Conservation (phyloP, 2,113 vertebrate species). For the Syngnathus scovelli region DNA sequence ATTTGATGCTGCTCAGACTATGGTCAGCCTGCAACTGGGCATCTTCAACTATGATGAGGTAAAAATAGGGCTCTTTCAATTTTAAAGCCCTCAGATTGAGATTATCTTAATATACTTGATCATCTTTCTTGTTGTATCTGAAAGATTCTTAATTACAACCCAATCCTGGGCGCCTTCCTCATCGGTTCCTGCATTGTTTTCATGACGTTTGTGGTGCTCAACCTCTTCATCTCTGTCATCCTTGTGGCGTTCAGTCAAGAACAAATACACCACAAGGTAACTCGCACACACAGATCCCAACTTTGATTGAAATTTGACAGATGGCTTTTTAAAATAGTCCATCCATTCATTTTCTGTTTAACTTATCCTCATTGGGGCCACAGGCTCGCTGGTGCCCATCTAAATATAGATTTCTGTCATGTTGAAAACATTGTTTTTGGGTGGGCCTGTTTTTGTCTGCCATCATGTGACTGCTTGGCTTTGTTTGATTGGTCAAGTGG, state of each 20-base stretch:
- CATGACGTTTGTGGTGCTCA: conserved; percentile 94
- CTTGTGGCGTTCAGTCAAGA: conserved; percentile 91
- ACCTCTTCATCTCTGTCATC: conserved; percentile 94
- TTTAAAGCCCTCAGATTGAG: conserved; percentile 7
- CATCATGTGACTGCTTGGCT: too few relatives aligned
- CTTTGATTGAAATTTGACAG: too few relatives aligned
- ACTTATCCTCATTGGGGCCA: too few relatives aligned
- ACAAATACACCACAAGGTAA: conserved; percentile 84
- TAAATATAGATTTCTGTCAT: too few relatives aligned
- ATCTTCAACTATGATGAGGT: conserved; percentile 98
- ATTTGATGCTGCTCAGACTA: conserved; percentile 81
- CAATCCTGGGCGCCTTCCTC: conserved; percentile 84
- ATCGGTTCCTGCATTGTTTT: conserved; percentile 93
- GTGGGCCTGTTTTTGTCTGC: too few relatives aligned
- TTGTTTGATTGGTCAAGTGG: too few relatives aligned
- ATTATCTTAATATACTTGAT: conserved; percentile 1
- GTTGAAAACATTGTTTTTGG: too few relatives aligned
- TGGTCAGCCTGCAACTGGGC: conserved; percentile 90
- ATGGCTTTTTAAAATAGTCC: too few relatives aligned
- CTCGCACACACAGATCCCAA: too few relatives aligned
- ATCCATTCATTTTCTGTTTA: too few relatives aligned
- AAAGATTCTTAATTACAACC: conserved; percentile 86
- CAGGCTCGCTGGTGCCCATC: too few relatives aligned
- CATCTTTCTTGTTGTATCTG: conserved; percentile 5
- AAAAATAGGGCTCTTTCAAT: conserved; percentile 15